Evolutionary conservation across 1,140 invertebrate genomes (phyloP), one percentile per base, ranked within the genome.

Genomic region (Dendrolimus punctatus): DNA sequence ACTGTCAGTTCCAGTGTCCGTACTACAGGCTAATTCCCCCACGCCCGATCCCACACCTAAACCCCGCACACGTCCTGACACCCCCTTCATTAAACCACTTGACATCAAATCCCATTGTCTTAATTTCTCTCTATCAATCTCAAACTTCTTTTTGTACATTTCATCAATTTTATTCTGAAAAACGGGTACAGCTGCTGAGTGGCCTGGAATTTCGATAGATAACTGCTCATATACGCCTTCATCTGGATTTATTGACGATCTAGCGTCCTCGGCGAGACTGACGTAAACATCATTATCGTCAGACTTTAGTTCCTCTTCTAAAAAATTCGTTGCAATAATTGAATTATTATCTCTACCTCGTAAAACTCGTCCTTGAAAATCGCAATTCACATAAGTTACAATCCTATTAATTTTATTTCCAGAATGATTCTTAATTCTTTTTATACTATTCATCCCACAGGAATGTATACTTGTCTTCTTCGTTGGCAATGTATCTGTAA

Each of bases 91-190:
- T 51, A 89, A 73, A 61, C 88, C 94, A 88, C 94, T 95, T 45
- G 94, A 95, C 90, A 95, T 90, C 57, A 95, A 89, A 85, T 96
- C 94, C 94, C 94, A 95, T 71, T 95, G 94, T 40, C 94, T 89
- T 61, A 95, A 89, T 62, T 94, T 95, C 85, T 95, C 94, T 66
- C 94, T 91, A 87, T 95, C 94, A 63, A 95, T 91, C 75, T 94
- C 93, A 88, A 87, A 88, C 46, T 71, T 73, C 53, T 71, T 73
- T 58, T 68, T 85, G 49, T 38, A 10, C 10, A 10, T 40, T 40
- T 50, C 40, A 6, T 40, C n/a, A n/a, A 9, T 41, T 50, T 23
- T 41, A 41, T 41, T 39, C 49, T 45, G 23, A 8, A 45, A 10
- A n/a, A 9, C n/a, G 43, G 23, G 10, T 45, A 45, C 36, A 45